These are phyloP conservation scores for Gallinago media DNA, from an alignment of 2,113 vertebrate species.

Conservation along the genomic window DNA sequence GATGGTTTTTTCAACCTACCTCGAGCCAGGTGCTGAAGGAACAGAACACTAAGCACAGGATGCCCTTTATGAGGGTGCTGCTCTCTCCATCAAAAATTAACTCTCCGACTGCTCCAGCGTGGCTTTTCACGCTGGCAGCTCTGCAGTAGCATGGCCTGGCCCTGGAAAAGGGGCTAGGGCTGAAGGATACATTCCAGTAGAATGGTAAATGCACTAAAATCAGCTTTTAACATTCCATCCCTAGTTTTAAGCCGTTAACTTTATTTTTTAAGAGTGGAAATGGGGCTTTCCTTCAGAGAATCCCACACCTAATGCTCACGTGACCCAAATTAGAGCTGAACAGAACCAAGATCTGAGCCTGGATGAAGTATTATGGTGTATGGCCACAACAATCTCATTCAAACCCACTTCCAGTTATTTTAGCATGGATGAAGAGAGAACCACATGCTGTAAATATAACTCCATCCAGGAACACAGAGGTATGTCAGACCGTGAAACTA, in stretches of 20 bases:
- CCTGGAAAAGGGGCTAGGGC: not conserved
- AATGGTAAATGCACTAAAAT: not conserved
- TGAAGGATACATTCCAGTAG: not conserved
- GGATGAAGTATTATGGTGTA: rapidly evolving
- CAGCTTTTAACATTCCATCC: not conserved
- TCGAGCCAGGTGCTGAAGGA: not conserved
- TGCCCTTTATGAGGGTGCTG: not conserved
- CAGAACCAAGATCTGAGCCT: not conserved
- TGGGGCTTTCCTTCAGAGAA: not conserved
- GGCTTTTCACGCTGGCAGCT: not conserved
- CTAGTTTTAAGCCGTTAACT: not conserved
- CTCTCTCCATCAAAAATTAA: not conserved
- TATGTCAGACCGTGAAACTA: not conserved
- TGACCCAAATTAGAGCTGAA: not conserved
- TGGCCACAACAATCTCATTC: not conserved
- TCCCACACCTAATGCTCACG: not conserved
- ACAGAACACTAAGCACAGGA: not conserved
- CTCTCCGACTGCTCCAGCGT: not conserved
- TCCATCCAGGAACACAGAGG: not conserved
- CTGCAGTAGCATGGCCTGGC: not conserved
- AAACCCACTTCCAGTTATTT: not conserved
- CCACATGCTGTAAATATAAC: slow-evolving; percentile 3
- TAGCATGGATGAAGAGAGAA: not conserved
- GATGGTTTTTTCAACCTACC: not conserved
- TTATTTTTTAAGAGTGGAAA: not conserved